Evolutionary conservation across 2,888 invertebrate genomes (phyloP).

Genomic region (Kryphioiulus occultus): DNA sequence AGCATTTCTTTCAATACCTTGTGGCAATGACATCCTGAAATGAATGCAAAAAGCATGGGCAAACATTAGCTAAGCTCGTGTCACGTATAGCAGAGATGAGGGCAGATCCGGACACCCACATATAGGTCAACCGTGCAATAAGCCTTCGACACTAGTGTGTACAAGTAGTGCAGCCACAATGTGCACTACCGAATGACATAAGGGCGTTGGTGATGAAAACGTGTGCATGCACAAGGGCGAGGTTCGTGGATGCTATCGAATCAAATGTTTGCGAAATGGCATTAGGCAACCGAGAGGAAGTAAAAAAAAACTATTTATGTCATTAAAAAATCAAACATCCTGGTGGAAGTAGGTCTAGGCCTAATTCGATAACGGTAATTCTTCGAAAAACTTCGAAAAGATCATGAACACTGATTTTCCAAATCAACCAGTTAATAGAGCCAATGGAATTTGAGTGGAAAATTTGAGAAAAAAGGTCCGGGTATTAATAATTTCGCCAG

Average conservation of each 20-base stretch:
- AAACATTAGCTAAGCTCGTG: background rate
- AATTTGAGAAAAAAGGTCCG: too few species aligned
- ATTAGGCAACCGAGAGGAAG: background rate
- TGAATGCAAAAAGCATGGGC: background rate
- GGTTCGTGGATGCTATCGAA: background rate
- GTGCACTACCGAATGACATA: background rate
- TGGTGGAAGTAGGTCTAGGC: constrained; percentile 39
- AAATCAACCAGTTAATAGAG: too few species aligned
- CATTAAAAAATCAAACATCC: background rate
- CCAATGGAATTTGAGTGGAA: too few species aligned
- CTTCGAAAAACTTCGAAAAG: too few species aligned
- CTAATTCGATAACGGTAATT: background rate
- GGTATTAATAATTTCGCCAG: too few species aligned
- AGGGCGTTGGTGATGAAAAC: background rate
- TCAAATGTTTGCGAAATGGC: background rate
- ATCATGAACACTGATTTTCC: too few species aligned
- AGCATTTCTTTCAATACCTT: too few species aligned
- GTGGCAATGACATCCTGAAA: constrained; percentile 29
- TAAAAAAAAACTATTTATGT: background rate
- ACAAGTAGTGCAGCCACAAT: background rate
- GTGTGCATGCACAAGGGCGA: background rate
- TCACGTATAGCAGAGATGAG: background rate
- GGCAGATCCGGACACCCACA: constrained; percentile 21
- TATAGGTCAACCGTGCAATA: constrained; percentile 19
- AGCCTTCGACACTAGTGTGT: background rate